Percentiles rank a stretch among this genome's conserved stretches.
Conservation (phyloP, 64 coral and sea anemone genomes). For the Montipora cactus region DNA sequence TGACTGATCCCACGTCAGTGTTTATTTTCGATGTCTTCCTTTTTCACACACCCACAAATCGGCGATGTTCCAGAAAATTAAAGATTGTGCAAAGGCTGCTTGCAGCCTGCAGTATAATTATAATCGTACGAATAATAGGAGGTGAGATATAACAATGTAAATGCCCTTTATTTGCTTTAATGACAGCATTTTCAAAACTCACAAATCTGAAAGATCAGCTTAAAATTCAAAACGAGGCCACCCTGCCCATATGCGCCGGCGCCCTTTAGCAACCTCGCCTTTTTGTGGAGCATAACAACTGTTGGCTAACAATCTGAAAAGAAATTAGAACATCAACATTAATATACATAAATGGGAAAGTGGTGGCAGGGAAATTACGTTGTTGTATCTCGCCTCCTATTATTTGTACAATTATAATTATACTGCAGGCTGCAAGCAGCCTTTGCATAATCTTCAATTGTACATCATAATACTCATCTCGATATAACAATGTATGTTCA, state of each 20-base stretch:
- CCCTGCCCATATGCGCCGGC: neutral
- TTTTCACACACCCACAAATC: too few relatives aligned
- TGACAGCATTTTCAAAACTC: neutral
- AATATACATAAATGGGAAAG: neutral
- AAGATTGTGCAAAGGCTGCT: too few relatives aligned
- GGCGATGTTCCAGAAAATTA: too few relatives aligned
- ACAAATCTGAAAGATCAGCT: neutral
- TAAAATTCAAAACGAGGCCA: neutral
- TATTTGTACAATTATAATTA: constrained; percentile 34
- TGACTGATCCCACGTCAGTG: too few relatives aligned
- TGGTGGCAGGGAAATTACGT: constrained; percentile 9
- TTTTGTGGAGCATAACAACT: neutral
- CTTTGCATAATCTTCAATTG: constrained; percentile 64
- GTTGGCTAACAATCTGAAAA: neutral
- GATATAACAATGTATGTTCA: constrained; percentile 61
- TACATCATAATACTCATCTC: constrained; percentile 61
- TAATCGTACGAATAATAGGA: constrained; percentile 33
- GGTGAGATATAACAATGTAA: constrained; percentile 41
- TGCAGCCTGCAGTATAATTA: constrained; percentile 47
- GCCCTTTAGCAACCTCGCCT: neutral
- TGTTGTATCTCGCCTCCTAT: constrained; percentile 56
- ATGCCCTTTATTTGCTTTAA: constrained; percentile 38
- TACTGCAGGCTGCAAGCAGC: constrained; percentile 43
- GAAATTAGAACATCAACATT: neutral
- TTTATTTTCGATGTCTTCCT: too few relatives aligned